Evolutionary conservation across 2,888 invertebrate species (phyloP), one percentile per base, ranked within the genome.

Genomic region (Ferrisia virgata): DNA sequence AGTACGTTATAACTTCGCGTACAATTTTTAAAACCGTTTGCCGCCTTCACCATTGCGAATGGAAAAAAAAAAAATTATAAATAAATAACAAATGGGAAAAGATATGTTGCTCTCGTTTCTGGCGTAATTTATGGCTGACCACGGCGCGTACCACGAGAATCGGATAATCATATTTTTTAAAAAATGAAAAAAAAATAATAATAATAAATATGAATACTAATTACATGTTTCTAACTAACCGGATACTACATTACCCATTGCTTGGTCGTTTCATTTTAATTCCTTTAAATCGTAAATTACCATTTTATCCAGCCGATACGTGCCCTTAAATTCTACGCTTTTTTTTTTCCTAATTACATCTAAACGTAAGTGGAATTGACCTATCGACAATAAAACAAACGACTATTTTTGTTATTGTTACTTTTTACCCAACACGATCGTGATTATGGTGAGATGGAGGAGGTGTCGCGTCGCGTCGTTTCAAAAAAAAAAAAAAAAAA

Each of bases 121-220:
- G 18, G 64, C 43, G 43, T 82, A 82, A 82, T 82, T 82, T 82
- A 82, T 82, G 69, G 76, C 82, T 69, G 43, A 72, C 82, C 82
- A 72, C 72, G 43, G 64, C 25, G 39, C n/a, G 69, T 72, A 39
- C 39, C 72, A 40, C 82, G 82, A 82, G 82, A 82, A 82, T 82
- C 82, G 72, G 82, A 64, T 82, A 82, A 82, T 82, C 82, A 82
- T 82, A 72, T 82, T 82, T 82, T 82, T 33, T 25, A 72, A 82
- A 36, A 72, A 82, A 82, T 72, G 72, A 72, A 43, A 82, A 81
- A 82, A 82, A 82, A 82, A 47, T 47, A 47, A 47, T 47, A 82
- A 72, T 40, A 82, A 82, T 82, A 82, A 82, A 82, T 82, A 82
- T 82, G 82, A 82, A 82, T 82, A 82, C 82, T 82, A 82, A 82